Base-by-base conservation (phyloP, 2,113 vertebrate species). In the Phrynocephalus versicolor region DNA sequence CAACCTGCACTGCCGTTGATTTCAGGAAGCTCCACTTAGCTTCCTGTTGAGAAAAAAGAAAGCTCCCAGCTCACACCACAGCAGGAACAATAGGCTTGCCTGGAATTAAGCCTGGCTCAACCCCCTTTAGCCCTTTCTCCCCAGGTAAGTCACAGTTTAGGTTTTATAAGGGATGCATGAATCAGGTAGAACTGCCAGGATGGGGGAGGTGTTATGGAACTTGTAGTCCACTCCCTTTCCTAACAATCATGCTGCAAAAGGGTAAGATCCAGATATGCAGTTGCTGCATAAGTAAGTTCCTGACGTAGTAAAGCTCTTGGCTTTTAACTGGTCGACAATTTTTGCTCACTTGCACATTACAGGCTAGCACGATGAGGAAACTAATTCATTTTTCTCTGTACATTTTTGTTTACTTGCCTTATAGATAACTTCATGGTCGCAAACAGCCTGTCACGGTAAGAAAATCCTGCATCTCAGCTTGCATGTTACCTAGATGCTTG, bases 381-480 rank as follows among this genome's bases (percentile, higher is more conserved):
- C 21, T 57, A 21, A 72, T n/a, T 57, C 23, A 64, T 41, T 27
- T 41, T 10, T 70, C 10, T 81, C 9, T 33, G 21, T 35, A 19
- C 37, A 25, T 57, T 45, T 51, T 64, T 60, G 33, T 55, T 41
- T 25, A 88, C 60, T 79, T 58, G 3, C 35, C 88, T 82, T 70
- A 88, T 91, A 95, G 94, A 82, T 87, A 1, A 82, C 18, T 71
- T 81, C 45, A 83, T 90, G 2, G n/a, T 73, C 55, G 80, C 89
- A 35, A n/a, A 87, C 84, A 88, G 72, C 72, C 84, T 88, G 25
- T 58, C 82, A 80, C 62, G 89, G 94, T 95, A 94, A 95, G 94
- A 64, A 85, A 3, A 1, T 62, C 57, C 77, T 72, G 23, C 75
- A 81, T 13, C 35, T 90, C 0, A 0, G 0, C 13, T 86, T 76